Conservation (phyloP, 2,113 vertebrate species). For the Sinocyclocheilus anophthalmus region DNA sequence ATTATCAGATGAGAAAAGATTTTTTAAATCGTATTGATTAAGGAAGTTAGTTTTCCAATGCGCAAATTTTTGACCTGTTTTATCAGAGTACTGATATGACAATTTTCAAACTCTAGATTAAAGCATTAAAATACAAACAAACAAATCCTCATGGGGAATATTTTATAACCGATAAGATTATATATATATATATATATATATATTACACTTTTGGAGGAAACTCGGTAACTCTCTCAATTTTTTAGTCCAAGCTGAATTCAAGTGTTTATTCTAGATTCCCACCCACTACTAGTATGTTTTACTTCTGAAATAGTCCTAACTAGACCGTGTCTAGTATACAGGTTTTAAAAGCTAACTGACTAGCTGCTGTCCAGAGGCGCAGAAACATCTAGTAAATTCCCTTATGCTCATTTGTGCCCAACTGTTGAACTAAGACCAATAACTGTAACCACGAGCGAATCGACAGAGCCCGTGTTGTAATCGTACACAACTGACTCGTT, state of each 20-base stretch:
- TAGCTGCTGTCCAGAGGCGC: neutral
- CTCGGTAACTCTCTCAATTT: neutral
- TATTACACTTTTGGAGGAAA: neutral
- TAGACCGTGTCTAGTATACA: neutral
- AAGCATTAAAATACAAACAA: neutral
- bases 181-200: too few relatives aligned
- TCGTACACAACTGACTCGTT: neutral
- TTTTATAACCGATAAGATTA: too few relatives aligned
- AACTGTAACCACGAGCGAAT: neutral
- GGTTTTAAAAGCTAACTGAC: conserved; percentile 13
- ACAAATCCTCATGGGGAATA: neutral
- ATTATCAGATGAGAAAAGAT: neutral
- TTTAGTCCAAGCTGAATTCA: neutral
- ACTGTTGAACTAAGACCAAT: conserved; percentile 1
- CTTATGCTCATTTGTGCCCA: neutral
- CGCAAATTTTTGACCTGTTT: neutral
- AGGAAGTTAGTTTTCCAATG: neutral
- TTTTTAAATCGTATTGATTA: neutral
- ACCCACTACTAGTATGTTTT: neutral
- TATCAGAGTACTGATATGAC: neutral
- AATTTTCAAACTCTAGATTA: neutral
- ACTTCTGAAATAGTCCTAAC: neutral
- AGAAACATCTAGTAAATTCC: conserved; percentile 44
- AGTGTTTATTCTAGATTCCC: neutral
- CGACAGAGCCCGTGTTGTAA: neutral